These are phyloP conservation scores for Clupea harengus DNA, from an alignment of 2,113 vertebrate species.

Conservation along the genomic window DNA sequence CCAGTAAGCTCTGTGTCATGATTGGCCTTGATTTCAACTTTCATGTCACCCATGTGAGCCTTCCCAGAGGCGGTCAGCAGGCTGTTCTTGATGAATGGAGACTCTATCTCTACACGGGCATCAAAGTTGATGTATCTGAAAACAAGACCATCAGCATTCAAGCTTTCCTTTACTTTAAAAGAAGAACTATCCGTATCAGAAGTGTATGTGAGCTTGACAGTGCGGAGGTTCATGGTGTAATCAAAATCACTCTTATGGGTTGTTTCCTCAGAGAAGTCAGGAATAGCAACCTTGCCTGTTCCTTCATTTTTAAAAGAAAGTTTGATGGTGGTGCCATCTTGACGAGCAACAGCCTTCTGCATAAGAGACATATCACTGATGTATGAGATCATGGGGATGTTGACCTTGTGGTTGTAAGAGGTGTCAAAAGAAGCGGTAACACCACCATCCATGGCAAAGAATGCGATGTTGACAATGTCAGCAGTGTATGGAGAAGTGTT, in stretches of 20 bases:
- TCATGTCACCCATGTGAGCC: conserved; percentile 67
- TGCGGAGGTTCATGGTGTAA: conserved; percentile 66
- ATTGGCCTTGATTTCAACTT: conserved; percentile 71
- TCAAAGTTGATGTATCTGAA: conserved; percentile 69
- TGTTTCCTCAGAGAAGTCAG: conserved; percentile 67
- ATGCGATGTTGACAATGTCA: conserved; percentile 68
- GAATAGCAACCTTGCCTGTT: conserved; percentile 65
- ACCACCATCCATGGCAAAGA: conserved; percentile 68
- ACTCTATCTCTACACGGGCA: conserved; percentile 72
- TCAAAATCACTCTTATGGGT: conserved; percentile 71
- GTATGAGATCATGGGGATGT: conserved; percentile 66
- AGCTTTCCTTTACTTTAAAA: conserved; percentile 75
- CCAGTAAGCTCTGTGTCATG: conserved; percentile 78
- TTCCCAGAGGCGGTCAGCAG: conserved; percentile 70
- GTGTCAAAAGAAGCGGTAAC: conserved; percentile 65
- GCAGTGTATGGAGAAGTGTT: conserved; percentile 67
- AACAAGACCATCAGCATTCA: conserved; percentile 69
- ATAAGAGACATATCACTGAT: conserved; percentile 69
- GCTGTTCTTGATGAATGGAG: conserved; percentile 72
- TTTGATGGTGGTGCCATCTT: conserved; percentile 64
- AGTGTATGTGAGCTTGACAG: conserved; percentile 63
- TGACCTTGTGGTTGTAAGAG: conserved; percentile 74
- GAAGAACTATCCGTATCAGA: conserved; percentile 72
- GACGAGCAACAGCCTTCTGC: conserved; percentile 67
- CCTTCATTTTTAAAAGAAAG: conserved; percentile 69